These are phyloP conservation scores for Chromis chromis DNA, from an alignment of 2,797 vertebrate genomes.

Conservation along the genomic window DNA sequence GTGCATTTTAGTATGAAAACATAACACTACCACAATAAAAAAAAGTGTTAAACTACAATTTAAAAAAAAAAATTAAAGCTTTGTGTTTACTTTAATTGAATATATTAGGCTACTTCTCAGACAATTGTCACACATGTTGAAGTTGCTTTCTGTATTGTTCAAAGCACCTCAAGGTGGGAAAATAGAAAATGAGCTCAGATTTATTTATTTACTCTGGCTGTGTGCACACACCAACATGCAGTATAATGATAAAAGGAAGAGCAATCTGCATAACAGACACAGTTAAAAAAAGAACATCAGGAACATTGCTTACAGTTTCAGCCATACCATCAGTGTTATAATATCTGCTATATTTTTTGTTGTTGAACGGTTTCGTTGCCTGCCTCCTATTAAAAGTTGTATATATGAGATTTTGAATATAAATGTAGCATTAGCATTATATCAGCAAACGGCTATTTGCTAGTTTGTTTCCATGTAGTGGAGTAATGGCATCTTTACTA, in stretches of 20 bases:
- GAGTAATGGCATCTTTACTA: too few relatives aligned
- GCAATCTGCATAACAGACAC: too few relatives aligned
- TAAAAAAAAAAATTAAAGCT: slow-evolving; percentile 27
- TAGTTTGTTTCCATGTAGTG: too few relatives aligned
- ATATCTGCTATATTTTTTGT: too few relatives aligned
- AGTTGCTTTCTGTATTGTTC: slow-evolving; percentile 7
- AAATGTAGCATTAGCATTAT: too few relatives aligned
- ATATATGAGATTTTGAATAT: too few relatives aligned
- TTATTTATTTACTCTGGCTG: not conserved
- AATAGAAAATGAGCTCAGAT: not conserved
- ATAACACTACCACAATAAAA: slow-evolving; percentile 1
- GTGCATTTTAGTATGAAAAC: not conserved
- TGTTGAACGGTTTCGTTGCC: not conserved
- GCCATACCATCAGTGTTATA: too few relatives aligned
- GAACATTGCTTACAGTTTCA: too few relatives aligned
- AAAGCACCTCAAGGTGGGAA: slow-evolving; percentile 1
- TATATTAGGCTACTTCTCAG: slow-evolving; percentile 1
- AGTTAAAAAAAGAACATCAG: too few relatives aligned
- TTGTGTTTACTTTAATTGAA: slow-evolving; percentile 23
- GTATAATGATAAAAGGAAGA: too few relatives aligned
- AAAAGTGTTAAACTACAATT: slow-evolving; percentile 12
- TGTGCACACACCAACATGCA: slow-evolving; percentile 10
- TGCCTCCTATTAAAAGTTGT: too few relatives aligned
- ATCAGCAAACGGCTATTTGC: too few relatives aligned
- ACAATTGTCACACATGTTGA: slow-evolving; percentile 10